Base-by-base conservation (phyloP, 2,113 vertebrate genomes). In the Gambusia holbrooki region DNA sequence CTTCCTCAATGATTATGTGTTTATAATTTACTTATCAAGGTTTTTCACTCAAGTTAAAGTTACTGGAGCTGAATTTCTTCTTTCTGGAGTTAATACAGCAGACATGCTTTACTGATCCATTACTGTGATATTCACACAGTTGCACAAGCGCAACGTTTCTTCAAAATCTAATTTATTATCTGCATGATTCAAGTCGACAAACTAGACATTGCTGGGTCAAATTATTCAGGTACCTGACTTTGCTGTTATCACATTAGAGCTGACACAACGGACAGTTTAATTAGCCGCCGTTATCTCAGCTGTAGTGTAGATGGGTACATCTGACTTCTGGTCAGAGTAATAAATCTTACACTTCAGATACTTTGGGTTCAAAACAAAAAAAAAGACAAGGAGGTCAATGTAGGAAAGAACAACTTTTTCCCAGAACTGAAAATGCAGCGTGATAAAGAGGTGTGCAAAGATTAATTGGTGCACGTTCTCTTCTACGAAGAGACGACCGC, bases 241-340 rank as follows among this genome's bases (percentile, higher is more conserved):
- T 27, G 30, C 68, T 60, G 69, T 70, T 74, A 82, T 80, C 80
- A 73, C 33, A 35, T 15, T 5, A n/a, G 37, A 64, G 69, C 63
- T 72, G 79, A 84, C 69, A 70, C 61, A 84, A 62, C 72, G 67
- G 83, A 84, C 85, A 81, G 81, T 76, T 83, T 84, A 85, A 88
- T 88, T 84, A 87, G 76, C 76, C 74, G 64, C 62, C 32, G 71
- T 58, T 71, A 79, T 85, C 86, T 83, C 66, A 69, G 73, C 13
- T 74, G 40, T 60, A 79, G 69, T 68, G 72, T 61, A 66, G 69
- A 67, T 19, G 51, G 68, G 17, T 30, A 71, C 77, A 69, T 75
- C 66, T 0, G 51, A 84, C 77, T 69, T 64, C 30, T 17, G 70
- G 70, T 70, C 75, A 80, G 62, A 75, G 28, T 65, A 42, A 35